Conservation (phyloP, 2,797 vertebrate genomes). For the Alcedo atthis region DNA sequence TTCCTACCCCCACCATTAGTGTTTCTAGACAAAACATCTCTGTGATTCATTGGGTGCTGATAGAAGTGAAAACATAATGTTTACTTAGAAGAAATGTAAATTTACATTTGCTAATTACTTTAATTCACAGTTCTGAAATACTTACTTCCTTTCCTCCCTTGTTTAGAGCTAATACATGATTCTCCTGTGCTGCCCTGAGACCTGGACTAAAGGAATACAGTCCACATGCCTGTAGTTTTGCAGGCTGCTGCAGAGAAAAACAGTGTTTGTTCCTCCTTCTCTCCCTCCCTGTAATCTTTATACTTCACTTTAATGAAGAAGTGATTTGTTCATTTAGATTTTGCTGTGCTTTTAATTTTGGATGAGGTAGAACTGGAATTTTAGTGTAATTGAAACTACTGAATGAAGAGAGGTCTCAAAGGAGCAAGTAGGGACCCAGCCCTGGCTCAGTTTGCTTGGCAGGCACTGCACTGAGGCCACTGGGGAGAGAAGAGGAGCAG, state of each 20-base stretch:
- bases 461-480: neutral
- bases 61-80: constrained; percentile 53
- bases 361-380: neutral
- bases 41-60: constrained; percentile 68
- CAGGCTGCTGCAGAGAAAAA: neutral
- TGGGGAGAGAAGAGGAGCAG: neutral
- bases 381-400: neutral
- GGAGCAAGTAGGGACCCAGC: neutral
- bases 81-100: constrained; percentile 72
- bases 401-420: neutral
- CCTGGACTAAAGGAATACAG: neutral
- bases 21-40: constrained; percentile 70
- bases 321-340: neutral
- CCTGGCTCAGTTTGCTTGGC: neutral
- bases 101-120: constrained; percentile 65
- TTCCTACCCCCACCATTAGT: constrained; percentile 47
- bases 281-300: neutral
- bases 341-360: neutral
- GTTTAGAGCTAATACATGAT: constrained; percentile 21
- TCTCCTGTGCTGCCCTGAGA: constrained; percentile 14
- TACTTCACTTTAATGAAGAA: neutral
- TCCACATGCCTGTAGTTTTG: neutral
- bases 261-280: neutral
- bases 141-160: constrained; percentile 36
- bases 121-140: constrained; percentile 63